Percentiles rank a stretch among this genome's conserved stretches.
phyloP scores from a whole-genome alignment of 2,797 vertebrate genomes.

The Pangasius mekongensis region DNA sequence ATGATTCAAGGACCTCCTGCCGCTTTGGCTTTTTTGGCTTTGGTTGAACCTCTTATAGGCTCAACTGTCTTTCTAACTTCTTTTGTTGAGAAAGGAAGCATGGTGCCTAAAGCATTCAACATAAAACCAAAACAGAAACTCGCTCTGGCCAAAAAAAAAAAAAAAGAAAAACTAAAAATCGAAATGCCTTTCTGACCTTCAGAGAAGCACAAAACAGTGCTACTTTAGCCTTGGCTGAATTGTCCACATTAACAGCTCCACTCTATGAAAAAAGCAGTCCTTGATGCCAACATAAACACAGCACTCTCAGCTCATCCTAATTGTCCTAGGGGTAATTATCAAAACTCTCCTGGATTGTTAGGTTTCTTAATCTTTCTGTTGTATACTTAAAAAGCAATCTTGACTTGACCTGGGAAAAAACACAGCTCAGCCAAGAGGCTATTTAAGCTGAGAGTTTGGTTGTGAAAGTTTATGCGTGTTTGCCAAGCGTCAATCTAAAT shows the following conservation, averaged over 20 bases:
- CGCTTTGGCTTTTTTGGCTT: constrained; percentile 37
- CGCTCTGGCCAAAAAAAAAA: background rate
- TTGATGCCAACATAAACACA: constrained; percentile 4
- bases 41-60: constrained; percentile 46
- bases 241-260: background rate
- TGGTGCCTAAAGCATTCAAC: constrained; percentile 23
- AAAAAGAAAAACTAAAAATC: background rate
- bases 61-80: constrained; percentile 38
- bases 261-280: background rate
- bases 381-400: background rate
- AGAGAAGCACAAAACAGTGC: background rate
- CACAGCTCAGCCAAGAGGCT: background rate
- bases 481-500: constrained; percentile 21
- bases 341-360: constrained; percentile 9
- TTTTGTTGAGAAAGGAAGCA: background rate
- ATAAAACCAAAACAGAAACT: constrained; percentile 43
- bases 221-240: constrained; percentile 9
- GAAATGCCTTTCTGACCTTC: constrained; percentile 9
- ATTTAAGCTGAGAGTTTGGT: constrained; percentile 2
- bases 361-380: background rate
- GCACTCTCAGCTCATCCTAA: background rate
- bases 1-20: constrained; percentile 35
- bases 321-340: background rate
- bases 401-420: constrained; percentile 1
- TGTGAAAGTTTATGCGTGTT: background rate